Evolutionary conservation across 2,797 vertebrate species (phyloP).

Genomic region (Bryconaethiops microstoma): DNA sequence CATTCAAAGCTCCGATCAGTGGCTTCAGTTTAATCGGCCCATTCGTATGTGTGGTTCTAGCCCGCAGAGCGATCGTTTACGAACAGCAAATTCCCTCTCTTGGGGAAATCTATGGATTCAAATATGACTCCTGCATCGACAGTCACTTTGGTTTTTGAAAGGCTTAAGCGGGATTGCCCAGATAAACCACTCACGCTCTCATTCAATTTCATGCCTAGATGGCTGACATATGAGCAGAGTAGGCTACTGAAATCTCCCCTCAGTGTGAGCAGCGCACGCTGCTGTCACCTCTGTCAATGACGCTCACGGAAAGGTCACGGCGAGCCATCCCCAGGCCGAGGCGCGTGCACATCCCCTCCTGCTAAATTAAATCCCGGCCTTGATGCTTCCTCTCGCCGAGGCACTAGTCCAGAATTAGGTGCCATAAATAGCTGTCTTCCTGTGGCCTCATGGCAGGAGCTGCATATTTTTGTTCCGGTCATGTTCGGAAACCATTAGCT

Average conservation of each 20-base stretch:
- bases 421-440: conserved; percentile 33
- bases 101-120: conserved; percentile 44
- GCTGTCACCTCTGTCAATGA: conserved; percentile 14
- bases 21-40: not conserved
- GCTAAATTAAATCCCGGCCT: conserved; percentile 32
- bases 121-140: conserved; percentile 41
- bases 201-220: conserved; percentile 56
- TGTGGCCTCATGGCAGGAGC: not conserved
- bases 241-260: conserved; percentile 45
- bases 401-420: conserved; percentile 35
- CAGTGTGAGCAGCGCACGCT: conserved; percentile 28
- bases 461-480: not conserved
- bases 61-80: not conserved
- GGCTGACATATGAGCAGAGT: conserved; percentile 46
- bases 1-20: not conserved
- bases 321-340: not conserved
- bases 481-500: not conserved
- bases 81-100: conserved; percentile 26
- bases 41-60: not conserved
- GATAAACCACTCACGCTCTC: conserved; percentile 54
- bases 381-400: conserved; percentile 22
- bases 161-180: conserved; percentile 55
- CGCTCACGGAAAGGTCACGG: conserved; percentile 45
- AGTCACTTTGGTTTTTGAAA: conserved; percentile 52
- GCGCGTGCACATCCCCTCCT: conserved; percentile 8